Conservation (phyloP, 2,797 vertebrate genomes). For the Spondyliosoma cantharus region DNA sequence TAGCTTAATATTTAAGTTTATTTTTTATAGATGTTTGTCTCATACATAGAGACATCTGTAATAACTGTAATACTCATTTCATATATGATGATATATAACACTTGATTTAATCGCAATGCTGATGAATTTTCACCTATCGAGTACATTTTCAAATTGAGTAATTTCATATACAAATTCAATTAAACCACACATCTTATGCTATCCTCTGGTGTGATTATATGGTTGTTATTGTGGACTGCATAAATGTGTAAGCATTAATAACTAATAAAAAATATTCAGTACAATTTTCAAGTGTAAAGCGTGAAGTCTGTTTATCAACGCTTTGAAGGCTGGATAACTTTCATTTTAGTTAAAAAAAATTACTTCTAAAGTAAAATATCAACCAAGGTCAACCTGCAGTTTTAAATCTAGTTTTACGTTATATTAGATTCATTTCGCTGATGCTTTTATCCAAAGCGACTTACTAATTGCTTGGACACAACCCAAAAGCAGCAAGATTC, state of each 20-base stretch:
- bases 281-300: neutral
- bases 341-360: neutral
- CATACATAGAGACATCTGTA: constrained; percentile 68
- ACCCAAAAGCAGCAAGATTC: no score
- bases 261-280: constrained; percentile 43
- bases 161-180: constrained; percentile 12
- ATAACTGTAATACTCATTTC: constrained; percentile 54
- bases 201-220: constrained; percentile 29
- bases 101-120: constrained; percentile 38
- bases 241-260: constrained; percentile 19
- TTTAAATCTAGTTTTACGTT: neutral
- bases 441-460: no score
- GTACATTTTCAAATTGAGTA: neutral
- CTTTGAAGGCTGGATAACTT: neutral
- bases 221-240: constrained; percentile 18
- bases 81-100: constrained; percentile 48
- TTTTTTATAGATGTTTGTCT: constrained; percentile 74
- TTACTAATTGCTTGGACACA: no score
- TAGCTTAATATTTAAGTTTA: constrained; percentile 83
- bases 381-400: neutral
- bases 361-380: neutral
- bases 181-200: constrained; percentile 26
- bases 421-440: no score
- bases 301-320: neutral
- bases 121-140: constrained; percentile 51